Base-by-base conservation (phyloP, 2,113 vertebrate genomes). In the Elanus axillaris region DNA sequence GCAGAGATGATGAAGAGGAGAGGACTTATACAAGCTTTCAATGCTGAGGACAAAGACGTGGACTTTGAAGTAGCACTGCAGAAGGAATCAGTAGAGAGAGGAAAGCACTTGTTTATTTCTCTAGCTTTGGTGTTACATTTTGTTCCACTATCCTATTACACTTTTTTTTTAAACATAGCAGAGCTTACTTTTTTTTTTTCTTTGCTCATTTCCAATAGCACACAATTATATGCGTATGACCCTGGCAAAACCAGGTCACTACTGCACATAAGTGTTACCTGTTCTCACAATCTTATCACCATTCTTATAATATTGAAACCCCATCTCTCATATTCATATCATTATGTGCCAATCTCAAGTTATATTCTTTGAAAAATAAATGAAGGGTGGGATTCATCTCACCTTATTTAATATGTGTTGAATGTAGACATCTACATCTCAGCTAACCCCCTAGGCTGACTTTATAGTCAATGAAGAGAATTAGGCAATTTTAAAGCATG, bases 301-400 rank as follows among this genome's bases (percentile, higher is more conserved):
- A 52, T 56, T 88, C 53, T 69, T 55, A 42, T 43, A 80, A 83
- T 52, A 83, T 67, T 80, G 45, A 93, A 94, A 71, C 4, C 25
- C 2, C 50, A 50, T 79, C 62, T 86, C 74, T 92, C 71, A 73
- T 81, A 89, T n/a, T 81, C 76, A 27, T 81, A 85, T 69, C 53
- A 76, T 87, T 93, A 85, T 55, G 26, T 86, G 74, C 86, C 71
- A 86, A 80, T 83, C 47, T 83, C 62, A 68, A 71, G 62, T 69
- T 90, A 82, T 22, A 92, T 31, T 31, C 71, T 92, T 80, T 90
- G 78, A 95, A 94, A 96, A 94, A 93, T 76, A 95, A 92, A 97
- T 86, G 71, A 94, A 95, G 53, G 53, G 45, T 96, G 87, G 90
- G 90, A 91, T 86, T 88, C 58, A 90, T 90, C 69, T 91, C 81